Conservation (phyloP, 2,113 vertebrate species). For the Serinus canaria region DNA sequence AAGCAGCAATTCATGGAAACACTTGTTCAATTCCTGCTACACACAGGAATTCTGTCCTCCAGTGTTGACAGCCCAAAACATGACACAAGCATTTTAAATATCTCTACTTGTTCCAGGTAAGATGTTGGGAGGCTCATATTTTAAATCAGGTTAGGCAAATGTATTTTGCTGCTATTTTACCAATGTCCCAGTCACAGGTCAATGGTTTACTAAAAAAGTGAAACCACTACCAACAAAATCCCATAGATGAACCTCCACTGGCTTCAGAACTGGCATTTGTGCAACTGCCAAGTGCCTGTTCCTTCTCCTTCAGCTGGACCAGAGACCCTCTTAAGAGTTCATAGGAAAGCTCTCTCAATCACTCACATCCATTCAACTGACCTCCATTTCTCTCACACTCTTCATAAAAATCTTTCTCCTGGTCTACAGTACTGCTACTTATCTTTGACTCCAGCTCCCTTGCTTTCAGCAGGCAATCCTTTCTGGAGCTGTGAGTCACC, state of each 20-base stretch:
- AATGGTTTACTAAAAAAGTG: background rate
- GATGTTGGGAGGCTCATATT: background rate
- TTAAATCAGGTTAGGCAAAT: background rate
- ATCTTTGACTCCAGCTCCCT: background rate
- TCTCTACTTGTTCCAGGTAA: background rate
- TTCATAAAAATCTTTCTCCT: background rate
- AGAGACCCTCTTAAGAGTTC: background rate
- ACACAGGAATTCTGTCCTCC: background rate
- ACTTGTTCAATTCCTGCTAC: background rate
- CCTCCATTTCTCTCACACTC: background rate
- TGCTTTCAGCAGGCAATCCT: background rate
- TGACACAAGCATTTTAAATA: background rate
- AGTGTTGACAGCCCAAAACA: background rate
- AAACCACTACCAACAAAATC: background rate
- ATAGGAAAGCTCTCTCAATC: background rate
- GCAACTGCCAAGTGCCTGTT: background rate
- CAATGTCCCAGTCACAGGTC: background rate
- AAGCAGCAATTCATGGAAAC: background rate
- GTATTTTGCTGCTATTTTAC: background rate
- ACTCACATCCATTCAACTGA: background rate
- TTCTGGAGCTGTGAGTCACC: constrained; percentile 59
- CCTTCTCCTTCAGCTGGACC: background rate
- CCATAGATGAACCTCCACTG: background rate
- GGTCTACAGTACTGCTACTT: background rate
- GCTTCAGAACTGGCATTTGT: background rate